Evolutionary conservation across 2,113 vertebrate genomes (phyloP).

Genomic region (Microtus ochrogaster): DNA sequence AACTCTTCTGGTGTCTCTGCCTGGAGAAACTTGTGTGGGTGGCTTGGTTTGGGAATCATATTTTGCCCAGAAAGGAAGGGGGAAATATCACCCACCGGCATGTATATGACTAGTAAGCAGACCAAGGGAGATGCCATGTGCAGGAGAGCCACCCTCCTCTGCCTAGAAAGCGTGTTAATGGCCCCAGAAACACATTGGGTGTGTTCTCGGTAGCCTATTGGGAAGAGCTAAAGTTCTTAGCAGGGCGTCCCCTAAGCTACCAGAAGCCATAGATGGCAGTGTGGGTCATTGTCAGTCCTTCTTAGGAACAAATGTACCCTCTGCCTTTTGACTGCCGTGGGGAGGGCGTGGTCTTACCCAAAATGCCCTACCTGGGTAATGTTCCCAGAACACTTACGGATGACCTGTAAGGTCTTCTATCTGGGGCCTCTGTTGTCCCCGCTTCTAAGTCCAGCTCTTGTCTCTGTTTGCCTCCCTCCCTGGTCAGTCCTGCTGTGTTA

Average conservation of each 20-base stretch:
- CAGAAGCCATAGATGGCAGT: too few species aligned
- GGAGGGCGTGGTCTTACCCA: too few species aligned
- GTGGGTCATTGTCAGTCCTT: accelerated
- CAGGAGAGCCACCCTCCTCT: neutral
- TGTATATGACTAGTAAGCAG: neutral
- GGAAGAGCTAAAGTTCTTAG: neutral
- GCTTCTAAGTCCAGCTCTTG: neutral
- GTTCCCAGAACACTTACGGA: too few species aligned
- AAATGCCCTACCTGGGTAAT: neutral
- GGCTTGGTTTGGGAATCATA: conserved; percentile 36
- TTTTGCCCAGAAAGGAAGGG: conserved; percentile 7
- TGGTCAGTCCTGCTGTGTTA: neutral
- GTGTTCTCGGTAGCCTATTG: accelerated
- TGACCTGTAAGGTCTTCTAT: neutral
- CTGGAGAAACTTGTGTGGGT: neutral
- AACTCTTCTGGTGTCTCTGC: neutral
- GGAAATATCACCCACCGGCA: neutral
- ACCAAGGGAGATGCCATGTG: neutral
- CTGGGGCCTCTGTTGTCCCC: neutral
- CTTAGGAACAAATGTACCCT: neutral
- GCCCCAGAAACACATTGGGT: neutral
- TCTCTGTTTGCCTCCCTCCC: neutral
- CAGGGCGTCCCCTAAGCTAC: neutral
- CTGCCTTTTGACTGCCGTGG: neutral
- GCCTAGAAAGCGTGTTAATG: neutral